These are phyloP conservation scores for Lepidocyrtinus sp. DNA, from an alignment of 2,888 invertebrate genomes.

Conservation along the genomic window DNA sequence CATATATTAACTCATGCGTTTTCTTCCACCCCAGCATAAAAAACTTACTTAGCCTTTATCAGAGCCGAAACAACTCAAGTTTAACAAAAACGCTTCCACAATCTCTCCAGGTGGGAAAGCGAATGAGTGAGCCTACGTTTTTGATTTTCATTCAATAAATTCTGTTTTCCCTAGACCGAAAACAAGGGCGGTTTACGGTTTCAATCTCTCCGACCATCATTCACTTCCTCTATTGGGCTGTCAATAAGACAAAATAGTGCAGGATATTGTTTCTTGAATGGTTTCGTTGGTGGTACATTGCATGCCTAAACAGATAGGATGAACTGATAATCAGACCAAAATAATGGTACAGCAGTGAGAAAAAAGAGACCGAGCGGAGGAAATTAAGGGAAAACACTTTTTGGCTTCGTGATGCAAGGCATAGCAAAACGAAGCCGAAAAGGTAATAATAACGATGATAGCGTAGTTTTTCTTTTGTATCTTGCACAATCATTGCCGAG, in stretches of 20 bases:
- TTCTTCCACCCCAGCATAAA: no score
- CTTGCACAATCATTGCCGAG: slow-evolving; percentile 19
- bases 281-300: no score
- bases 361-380: neutral
- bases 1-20: no score
- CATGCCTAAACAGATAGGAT: slow-evolving; percentile 27
- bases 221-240: slow-evolving; percentile 55
- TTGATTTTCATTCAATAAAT: no score
- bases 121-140: neutral
- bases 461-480: slow-evolving; percentile 4
- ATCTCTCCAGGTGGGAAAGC: slow-evolving; percentile 47
- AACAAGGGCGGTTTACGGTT: slow-evolving; percentile 44
- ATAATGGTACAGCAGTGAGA: slow-evolving; percentile 28
- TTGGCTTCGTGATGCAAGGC: neutral
- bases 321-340: slow-evolving; percentile 42
- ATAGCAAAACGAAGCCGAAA: slow-evolving; percentile 16
- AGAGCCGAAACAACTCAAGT: no score
- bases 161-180: no score
- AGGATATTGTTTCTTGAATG: no score
- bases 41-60: no score
- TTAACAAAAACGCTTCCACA: no score
- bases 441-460: slow-evolving; percentile 12
- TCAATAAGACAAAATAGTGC: slow-evolving; percentile 50
- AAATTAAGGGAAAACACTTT: slow-evolving; percentile 9
- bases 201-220: slow-evolving; percentile 37